A percentile compares a stretch with the other conserved stretches of the same genome.
These are phyloP conservation scores for Tenebrosternarchus preto DNA, from an alignment of 2,113 vertebrate species.

Conservation along the genomic window DNA sequence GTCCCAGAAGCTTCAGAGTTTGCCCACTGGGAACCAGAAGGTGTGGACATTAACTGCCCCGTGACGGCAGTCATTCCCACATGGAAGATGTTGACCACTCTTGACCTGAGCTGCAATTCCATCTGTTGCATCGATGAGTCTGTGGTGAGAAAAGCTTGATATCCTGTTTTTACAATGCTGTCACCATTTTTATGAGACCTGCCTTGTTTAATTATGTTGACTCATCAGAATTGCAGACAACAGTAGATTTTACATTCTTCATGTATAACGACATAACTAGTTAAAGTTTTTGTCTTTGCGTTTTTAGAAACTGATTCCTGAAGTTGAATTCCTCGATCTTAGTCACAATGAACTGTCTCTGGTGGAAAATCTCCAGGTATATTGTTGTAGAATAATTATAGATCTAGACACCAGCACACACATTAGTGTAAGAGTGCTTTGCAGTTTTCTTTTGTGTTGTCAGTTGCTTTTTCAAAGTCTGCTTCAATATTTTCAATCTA, in stretches of 20 bases:
- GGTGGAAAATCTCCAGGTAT: slow-evolving; percentile 92
- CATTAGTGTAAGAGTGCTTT: background rate
- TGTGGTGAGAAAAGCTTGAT: slow-evolving; percentile 80
- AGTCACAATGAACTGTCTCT: slow-evolving; percentile 88
- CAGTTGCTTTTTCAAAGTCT: background rate
- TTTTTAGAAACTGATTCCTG: slow-evolving; percentile 88
- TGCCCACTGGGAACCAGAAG: slow-evolving; percentile 93
- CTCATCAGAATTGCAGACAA: no score
- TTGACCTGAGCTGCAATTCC: slow-evolving; percentile 94
- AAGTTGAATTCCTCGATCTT: slow-evolving; percentile 95
- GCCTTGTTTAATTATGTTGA: no score
- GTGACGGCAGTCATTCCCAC: slow-evolving; percentile 89
- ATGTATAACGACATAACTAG: background rate
- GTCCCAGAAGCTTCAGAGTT: slow-evolving; percentile 92
- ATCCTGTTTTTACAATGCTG: background rate
- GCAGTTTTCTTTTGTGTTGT: background rate
- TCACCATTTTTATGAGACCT: background rate
- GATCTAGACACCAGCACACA: background rate
- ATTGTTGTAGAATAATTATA: background rate
- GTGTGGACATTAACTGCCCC: slow-evolving; percentile 73
- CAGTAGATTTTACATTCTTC: background rate
- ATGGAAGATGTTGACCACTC: slow-evolving; percentile 88
- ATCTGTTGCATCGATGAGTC: slow-evolving; percentile 87
- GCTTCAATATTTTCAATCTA: slow-evolving; percentile 33
- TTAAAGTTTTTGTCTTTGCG: slow-evolving; percentile 40